A percentile compares a stretch with the other conserved stretches of the same genome.
These are phyloP conservation scores for Lophotis ruficrista DNA, from an alignment of 2,113 vertebrate species.

Conservation along the genomic window DNA sequence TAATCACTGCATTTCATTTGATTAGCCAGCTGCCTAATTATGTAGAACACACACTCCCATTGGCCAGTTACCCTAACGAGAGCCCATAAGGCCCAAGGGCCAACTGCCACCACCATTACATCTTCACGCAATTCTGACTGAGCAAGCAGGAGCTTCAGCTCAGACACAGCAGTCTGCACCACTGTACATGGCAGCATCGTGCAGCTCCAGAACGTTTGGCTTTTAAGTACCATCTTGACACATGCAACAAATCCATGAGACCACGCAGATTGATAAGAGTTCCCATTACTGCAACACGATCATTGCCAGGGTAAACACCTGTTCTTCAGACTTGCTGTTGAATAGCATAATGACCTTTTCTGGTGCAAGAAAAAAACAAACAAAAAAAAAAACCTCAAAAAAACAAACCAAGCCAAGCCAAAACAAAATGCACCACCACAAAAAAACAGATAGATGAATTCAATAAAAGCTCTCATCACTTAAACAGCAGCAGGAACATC, in stretches of 20 bases:
- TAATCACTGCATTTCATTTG: background rate
- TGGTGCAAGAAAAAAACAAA: background rate
- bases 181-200: accelerated
- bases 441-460: background rate
- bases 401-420: background rate
- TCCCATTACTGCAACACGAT: background rate
- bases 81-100: background rate
- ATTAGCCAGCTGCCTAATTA: background rate
- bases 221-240: background rate
- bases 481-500: background rate
- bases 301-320: background rate
- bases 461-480: background rate
- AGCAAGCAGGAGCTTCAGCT: background rate
- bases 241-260: background rate
- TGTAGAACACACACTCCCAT: accelerated
- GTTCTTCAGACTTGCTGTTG: background rate
- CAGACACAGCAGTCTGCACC: accelerated
- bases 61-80: background rate
- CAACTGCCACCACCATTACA: background rate
- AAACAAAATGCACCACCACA: background rate
- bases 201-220: background rate
- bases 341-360: background rate
- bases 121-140: accelerated
- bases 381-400: background rate
- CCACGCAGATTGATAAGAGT: background rate